Evolutionary conservation across 2,113 vertebrate genomes (phyloP), one percentile per base, ranked within the genome.

Genomic region (Atherinomorus stipes): DNA sequence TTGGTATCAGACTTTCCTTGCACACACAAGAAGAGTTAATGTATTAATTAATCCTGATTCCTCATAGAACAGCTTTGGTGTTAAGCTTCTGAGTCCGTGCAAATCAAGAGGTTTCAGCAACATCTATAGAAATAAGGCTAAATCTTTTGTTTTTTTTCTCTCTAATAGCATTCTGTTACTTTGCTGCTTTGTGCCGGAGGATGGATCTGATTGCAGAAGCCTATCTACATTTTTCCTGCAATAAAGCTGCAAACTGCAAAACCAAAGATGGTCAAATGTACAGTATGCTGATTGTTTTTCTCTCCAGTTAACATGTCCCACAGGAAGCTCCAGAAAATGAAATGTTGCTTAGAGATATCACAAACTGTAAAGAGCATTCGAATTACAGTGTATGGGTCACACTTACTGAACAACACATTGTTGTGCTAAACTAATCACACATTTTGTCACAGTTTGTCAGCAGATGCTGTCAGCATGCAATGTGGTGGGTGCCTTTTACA

Each of bases 201-300:
- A 45, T 18, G 19, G 0, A 7, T 62, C 2, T 31, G 25, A 45
- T 67, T 15, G 40, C 44, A 66, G 12, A n/a, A 18, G 19, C 16
- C 15, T 44, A 44, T 44, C 16, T 16, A 8, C 6, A 11, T 0
- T 6, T 19, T 45, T 64, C 15, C 37, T 18, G 38, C 11, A 42
- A 42, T 28, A 49, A 56, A 50, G 57, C 26, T 47, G 34, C 28
- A 54, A 50, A 40, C 50, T 62, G 0, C 42, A 7, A 38, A 22
- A n/a, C 18, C 42, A 28, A 72, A 53, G 50, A 63, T 34, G n/a
- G 18, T 13, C 28, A 59, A 28, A 64, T 22, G n/a, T n/a, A n/a
- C n/a, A n/a, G 67, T 37, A 60, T 2, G 13, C 49, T 56, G n/a
- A 26, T 11, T 37, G 70, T 9, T 22, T 25, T 47, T 52, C 34